These are phyloP conservation scores for Melanerpes formicivorus DNA, from an alignment of 2,113 vertebrate species.

Conservation along the genomic window DNA sequence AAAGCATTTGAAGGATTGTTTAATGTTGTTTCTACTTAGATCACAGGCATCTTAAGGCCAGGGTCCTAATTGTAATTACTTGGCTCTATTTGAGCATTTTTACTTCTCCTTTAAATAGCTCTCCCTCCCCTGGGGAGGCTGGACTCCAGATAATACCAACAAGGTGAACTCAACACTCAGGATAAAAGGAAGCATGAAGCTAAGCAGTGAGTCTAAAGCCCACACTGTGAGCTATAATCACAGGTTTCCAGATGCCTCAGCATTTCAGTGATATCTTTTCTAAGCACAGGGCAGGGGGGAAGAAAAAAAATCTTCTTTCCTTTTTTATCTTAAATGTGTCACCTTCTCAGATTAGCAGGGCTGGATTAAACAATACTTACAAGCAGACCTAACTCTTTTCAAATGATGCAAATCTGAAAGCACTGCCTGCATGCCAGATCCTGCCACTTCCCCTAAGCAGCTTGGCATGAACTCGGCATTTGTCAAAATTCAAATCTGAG, in stretches of 20 bases:
- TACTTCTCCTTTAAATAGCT: neutral
- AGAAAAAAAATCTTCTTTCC: neutral
- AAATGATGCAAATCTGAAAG: neutral
- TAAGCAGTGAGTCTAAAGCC: neutral
- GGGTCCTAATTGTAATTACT: neutral
- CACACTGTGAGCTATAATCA: conserved; percentile 36
- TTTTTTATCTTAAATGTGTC: conserved; percentile 34
- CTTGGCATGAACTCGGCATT: neutral
- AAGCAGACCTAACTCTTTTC: neutral
- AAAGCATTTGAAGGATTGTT: neutral
- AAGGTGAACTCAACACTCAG: neutral
- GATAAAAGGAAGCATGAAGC: neutral
- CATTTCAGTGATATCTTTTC: neutral
- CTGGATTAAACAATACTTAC: neutral
- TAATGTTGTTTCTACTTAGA: neutral
- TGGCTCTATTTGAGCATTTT: conserved; percentile 2
- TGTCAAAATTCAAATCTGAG: neutral
- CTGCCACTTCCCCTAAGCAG: neutral
- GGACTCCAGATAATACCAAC: neutral
- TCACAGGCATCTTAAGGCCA: neutral
- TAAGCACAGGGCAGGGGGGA: neutral
- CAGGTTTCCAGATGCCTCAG: conserved; percentile 11
- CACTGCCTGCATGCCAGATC: neutral
- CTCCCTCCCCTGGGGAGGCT: neutral
- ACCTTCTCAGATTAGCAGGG: neutral